phyloP scores from a whole-genome alignment of 92 coral and sea anemone genomes.

The Isaurus tuberculatus region DNA sequence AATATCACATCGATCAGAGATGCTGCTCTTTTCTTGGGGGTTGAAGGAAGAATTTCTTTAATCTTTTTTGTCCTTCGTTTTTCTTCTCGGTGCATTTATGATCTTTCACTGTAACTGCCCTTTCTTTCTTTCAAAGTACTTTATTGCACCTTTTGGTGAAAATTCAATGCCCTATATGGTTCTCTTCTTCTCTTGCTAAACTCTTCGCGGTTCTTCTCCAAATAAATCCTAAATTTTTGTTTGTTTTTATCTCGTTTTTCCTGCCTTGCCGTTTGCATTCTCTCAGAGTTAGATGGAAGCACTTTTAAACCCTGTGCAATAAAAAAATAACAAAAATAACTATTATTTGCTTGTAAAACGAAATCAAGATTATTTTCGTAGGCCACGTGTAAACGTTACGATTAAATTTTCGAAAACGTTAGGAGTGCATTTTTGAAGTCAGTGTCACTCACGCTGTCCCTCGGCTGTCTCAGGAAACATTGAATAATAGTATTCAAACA shows the following conservation, averaged over 20 bases:
- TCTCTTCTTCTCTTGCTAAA: slow-evolving; percentile 3
- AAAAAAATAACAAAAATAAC: background rate
- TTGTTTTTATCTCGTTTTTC: background rate
- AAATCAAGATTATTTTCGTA: background rate
- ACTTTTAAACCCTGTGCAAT: slow-evolving; percentile 38
- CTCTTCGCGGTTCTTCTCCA: too few species aligned
- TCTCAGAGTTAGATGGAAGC: background rate
- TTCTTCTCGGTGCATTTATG: background rate
- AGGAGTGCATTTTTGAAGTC: background rate
- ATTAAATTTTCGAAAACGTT: too few species aligned
- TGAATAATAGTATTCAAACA: too few species aligned
- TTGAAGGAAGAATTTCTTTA: too few species aligned
- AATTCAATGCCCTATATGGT: background rate
- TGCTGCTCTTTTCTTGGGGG: background rate
- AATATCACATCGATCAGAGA: slow-evolving; percentile 1
- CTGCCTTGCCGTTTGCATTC: background rate
- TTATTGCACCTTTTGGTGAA: background rate
- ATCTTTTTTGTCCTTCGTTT: too few species aligned
- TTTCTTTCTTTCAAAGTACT: too few species aligned
- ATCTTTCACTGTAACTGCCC: too few species aligned
- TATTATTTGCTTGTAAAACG: background rate
- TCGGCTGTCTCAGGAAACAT: background rate
- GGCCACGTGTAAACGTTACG: background rate
- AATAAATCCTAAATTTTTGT: background rate
- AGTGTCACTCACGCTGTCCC: background rate